These are phyloP conservation scores for Peromyscus maniculatus DNA, from an alignment of 2,113 vertebrate species.

Conservation along the genomic window DNA sequence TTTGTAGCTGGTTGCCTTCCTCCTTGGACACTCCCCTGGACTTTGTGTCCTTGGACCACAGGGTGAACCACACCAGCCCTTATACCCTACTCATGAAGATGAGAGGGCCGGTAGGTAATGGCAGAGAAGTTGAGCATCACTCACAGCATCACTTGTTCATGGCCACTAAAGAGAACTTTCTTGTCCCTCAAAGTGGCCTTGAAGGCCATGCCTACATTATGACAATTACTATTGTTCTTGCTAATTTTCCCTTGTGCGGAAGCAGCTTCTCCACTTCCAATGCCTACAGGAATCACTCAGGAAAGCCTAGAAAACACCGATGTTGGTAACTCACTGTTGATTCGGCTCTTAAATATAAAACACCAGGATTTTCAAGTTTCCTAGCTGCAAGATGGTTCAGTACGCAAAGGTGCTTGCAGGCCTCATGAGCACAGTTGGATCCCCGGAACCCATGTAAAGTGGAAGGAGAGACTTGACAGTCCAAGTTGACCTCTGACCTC, in stretches of 20 bases:
- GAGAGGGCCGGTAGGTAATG: too few relatives aligned
- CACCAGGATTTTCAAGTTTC: background rate
- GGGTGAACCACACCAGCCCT: too few relatives aligned
- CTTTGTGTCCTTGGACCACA: background rate
- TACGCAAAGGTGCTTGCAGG: background rate
- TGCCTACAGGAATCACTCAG: background rate
- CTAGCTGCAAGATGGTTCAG: background rate
- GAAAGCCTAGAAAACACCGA: background rate
- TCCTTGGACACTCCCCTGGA: background rate
- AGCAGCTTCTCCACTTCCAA: background rate
- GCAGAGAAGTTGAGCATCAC: too few relatives aligned
- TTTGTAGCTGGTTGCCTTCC: accelerated
- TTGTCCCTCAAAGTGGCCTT: accelerated
- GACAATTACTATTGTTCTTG: background rate
- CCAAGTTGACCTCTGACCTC: background rate
- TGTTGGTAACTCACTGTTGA: background rate
- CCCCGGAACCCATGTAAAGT: background rate
- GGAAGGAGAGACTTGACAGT: background rate
- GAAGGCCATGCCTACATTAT: background rate
- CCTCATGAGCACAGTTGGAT: background rate
- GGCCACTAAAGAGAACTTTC: background rate
- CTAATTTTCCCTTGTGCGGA: background rate
- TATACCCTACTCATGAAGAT: background rate
- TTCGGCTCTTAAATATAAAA: background rate
- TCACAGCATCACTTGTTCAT: accelerated